Conservation (phyloP, 2,113 vertebrate species). For the Rhinopomastus cyanomelas region DNA sequence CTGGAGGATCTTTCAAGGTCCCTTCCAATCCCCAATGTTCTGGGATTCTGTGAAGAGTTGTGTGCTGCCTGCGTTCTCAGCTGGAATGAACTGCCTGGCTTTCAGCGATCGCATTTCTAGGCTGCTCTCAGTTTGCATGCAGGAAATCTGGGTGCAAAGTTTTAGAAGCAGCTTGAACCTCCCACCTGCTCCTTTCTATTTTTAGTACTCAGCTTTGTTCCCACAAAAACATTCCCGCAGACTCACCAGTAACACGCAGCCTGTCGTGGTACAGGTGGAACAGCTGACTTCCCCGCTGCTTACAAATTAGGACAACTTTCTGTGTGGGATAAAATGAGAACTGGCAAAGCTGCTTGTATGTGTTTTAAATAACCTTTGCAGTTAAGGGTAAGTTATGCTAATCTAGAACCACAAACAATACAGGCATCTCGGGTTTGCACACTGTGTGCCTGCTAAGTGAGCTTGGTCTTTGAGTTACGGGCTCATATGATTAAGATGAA, state of each 20-base stretch:
- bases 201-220: neutral
- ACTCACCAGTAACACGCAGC: accelerated
- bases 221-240: neutral
- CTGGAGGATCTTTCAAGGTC: too few relatives aligned
- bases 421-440: neutral
- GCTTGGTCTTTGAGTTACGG: neutral
- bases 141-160: neutral
- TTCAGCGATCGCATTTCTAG: neutral
- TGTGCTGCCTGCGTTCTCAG: neutral
- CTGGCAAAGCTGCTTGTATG: slow-evolving; percentile 30
- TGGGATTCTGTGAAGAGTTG: too few relatives aligned
- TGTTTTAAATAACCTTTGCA: slow-evolving; percentile 9
- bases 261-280: neutral
- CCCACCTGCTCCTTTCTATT: neutral
- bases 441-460: neutral
- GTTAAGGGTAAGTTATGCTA: neutral
- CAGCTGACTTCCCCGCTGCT: neutral
- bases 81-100: accelerated
- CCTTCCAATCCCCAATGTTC: too few relatives aligned
- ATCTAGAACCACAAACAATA: neutral
- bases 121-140: neutral
- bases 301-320: neutral
- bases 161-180: neutral
- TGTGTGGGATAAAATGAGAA: slow-evolving; percentile 29
- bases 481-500: neutral